phyloP scores from a whole-genome alignment of 2,888 invertebrate species.

The Scrobipalpa costella region DNA sequence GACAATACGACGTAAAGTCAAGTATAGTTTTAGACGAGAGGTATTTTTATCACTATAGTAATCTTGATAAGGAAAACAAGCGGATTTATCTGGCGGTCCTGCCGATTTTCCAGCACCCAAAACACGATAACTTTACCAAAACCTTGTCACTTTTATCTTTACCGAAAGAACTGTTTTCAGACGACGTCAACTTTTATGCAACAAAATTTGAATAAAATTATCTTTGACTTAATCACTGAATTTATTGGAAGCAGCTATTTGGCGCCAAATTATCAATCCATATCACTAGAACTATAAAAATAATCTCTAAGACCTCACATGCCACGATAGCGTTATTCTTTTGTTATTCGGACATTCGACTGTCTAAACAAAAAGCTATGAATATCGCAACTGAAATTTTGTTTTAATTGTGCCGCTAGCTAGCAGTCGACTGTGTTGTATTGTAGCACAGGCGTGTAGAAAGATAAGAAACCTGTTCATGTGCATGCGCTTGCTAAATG shows the following conservation, averaged over 20 bases:
- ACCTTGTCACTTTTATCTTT: conserved; percentile 2
- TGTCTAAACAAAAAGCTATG: conserved; percentile 20
- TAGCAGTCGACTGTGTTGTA: conserved; percentile 3
- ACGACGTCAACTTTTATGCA: not conserved
- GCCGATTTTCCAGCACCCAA: conserved; percentile 35
- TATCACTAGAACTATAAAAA: not conserved
- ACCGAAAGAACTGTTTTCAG: not conserved
- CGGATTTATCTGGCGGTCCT: conserved; percentile 62
- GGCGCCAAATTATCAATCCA: not conserved
- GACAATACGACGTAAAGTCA: conserved; percentile 45
- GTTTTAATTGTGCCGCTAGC: conserved; percentile 12
- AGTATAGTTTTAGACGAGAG: conserved; percentile 52
- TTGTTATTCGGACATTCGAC: conserved; percentile 6
- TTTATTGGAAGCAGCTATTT: not conserved
- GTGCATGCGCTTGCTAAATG: conserved; percentile 11
- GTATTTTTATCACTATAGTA: conserved; percentile 72
- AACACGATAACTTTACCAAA: conserved; percentile 8
- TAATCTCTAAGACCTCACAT: not conserved
- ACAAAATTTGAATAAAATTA: not conserved
- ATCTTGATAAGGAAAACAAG: conserved; percentile 77
- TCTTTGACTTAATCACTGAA: not conserved
- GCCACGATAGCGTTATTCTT: conserved; percentile 1
- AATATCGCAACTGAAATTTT: conserved; percentile 18
- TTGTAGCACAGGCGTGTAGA: not conserved
- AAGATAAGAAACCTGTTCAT: conserved; percentile 21